Evolutionary conservation across 2,888 invertebrate genomes (phyloP).

Genomic region (Venusia cambrica): DNA sequence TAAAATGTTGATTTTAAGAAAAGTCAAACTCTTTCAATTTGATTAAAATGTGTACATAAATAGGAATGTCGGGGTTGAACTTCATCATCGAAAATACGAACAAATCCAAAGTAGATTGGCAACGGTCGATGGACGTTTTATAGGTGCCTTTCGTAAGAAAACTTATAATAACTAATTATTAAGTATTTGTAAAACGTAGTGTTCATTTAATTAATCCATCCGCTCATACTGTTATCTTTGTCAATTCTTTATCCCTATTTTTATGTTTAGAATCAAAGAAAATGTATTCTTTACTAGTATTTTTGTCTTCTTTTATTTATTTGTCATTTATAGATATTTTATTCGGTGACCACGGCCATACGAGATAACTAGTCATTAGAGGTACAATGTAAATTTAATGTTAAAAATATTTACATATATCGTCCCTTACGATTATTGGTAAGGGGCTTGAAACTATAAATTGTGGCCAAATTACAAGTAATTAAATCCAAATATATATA

Average conservation of each 20-base stretch:
- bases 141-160: constrained; percentile 77
- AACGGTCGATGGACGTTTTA: constrained; percentile 67
- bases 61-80: constrained; percentile 24
- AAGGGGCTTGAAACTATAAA: constrained; percentile 69
- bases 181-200: constrained; percentile 68
- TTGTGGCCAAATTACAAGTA: constrained; percentile 80
- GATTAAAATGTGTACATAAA: constrained; percentile 27
- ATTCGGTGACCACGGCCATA: constrained; percentile 68
- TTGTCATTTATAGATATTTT: constrained; percentile 35
- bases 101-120: constrained; percentile 59
- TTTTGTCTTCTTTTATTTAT: constrained; percentile 9
- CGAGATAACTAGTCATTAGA: constrained; percentile 80
- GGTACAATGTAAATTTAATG: constrained; percentile 73
- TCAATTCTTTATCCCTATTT: constrained; percentile 19
- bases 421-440: constrained; percentile 65
- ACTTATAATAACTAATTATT: constrained; percentile 58
- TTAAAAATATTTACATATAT: constrained; percentile 74
- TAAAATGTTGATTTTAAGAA: constrained; percentile 11
- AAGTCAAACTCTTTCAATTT: constrained; percentile 10
- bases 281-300: constrained; percentile 9
- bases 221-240: constrained; percentile 53
- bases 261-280: constrained; percentile 5
- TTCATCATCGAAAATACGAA: constrained; percentile 57
- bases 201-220: constrained; percentile 70
- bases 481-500: constrained; percentile 79